phyloP scores from a whole-genome alignment of 1,140 invertebrate species.

The Drosophila lacertosa region DNA sequence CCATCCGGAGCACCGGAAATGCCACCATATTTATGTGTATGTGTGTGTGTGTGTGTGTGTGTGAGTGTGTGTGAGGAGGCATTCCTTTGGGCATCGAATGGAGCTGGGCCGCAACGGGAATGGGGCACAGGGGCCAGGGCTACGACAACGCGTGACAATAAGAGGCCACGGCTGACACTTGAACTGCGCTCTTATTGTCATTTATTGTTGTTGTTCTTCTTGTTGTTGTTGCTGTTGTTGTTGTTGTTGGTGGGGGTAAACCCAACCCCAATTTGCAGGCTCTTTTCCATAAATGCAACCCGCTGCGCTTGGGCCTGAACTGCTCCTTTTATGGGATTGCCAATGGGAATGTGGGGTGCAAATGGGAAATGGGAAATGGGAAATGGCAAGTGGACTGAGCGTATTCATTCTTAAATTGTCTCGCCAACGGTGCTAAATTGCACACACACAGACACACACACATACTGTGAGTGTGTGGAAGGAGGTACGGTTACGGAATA shows the following conservation, averaged over 20 bases:
- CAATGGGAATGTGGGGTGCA: constrained; percentile 8
- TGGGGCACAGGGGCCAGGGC: constrained; percentile 13
- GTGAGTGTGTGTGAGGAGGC: constrained; percentile 28
- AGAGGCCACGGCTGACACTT: constrained; percentile 80
- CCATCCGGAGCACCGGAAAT: constrained; percentile 74
- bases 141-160: constrained; percentile 77
- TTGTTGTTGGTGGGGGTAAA: not conserved
- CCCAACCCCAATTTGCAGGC: constrained; percentile 78
- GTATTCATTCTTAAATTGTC: constrained; percentile 66
- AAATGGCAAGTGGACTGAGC: constrained; percentile 14
- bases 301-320: constrained; percentile 44
- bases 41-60: constrained; percentile 32
- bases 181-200: constrained; percentile 81
- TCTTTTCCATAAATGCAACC: constrained; percentile 71
- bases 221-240: not conserved
- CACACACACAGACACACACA: constrained; percentile 42
- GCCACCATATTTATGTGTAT: constrained; percentile 64
- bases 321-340: constrained; percentile 24
- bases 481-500: not conserved
- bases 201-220: constrained; percentile 62
- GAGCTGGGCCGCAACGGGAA: constrained; percentile 10
- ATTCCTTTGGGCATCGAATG: constrained; percentile 75
- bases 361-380: not conserved
- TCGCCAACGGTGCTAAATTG: constrained; percentile 72
- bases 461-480: constrained; percentile 10